Conservation (phyloP, 2,113 vertebrate genomes). For the Aphyosemion australe region DNA sequence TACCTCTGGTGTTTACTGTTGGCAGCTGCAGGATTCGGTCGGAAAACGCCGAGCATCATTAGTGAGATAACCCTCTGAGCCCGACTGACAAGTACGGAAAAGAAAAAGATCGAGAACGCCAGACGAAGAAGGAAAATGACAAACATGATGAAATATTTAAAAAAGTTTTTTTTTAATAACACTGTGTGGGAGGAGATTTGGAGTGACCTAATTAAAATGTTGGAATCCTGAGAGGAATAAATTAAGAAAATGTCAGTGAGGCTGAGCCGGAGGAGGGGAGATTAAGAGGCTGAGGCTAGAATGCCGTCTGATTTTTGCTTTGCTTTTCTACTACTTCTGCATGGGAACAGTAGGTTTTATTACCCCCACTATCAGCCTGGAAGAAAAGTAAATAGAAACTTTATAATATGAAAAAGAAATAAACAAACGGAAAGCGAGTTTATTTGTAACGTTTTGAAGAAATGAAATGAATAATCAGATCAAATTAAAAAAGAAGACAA, state of each 20-base stretch:
- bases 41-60: conserved; percentile 45
- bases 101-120: conserved; percentile 35
- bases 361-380: conserved; percentile 19
- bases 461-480: no score
- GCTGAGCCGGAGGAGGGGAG: conserved; percentile 73
- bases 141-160: conserved; percentile 67
- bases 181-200: conserved; percentile 74
- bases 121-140: conserved; percentile 52
- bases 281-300: conserved; percentile 61
- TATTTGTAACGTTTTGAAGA: no score
- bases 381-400: conserved; percentile 3
- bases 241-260: conserved; percentile 79
- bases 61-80: conserved; percentile 57
- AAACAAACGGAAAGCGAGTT: background rate
- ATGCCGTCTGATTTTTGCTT: conserved; percentile 65
- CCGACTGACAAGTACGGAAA: conserved; percentile 47
- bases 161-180: conserved; percentile 41
- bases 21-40: conserved; percentile 24
- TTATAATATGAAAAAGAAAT: conserved; percentile 28
- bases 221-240: conserved; percentile 75
- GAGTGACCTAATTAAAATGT: conserved; percentile 79
- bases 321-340: conserved; percentile 48
- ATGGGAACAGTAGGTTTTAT: conserved; percentile 44
- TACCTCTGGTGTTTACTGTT: conserved; percentile 47
- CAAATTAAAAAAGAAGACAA: background rate